Base-by-base conservation (phyloP, 35 echinoderm and acorn worm species). In the Ptychodera flava region DNA sequence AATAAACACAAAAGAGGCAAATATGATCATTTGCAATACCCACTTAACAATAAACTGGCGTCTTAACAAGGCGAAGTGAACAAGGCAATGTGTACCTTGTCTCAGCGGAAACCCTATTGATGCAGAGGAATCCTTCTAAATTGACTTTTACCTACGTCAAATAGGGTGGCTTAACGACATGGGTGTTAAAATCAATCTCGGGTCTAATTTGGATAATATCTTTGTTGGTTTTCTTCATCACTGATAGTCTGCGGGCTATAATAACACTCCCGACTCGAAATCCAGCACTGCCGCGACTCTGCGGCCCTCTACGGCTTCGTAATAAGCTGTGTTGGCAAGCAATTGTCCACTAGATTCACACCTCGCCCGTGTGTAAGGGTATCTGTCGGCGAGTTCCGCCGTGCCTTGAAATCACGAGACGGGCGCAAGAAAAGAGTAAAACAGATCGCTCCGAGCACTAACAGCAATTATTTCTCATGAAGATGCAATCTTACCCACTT, bases 151-250 rank as follows among this genome's bases (percentile, higher is more conserved):
- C 45, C 45, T 64, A 64, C 45, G 45, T 64, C 45, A 64, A 64
- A 64, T 64, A 22, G 45, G 45, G 45, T 12, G 45, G 22, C 45
- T 64, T 64, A 64, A 64, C 45, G 45, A 64, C 45, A 64, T 6
- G 45, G 45, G 45, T 64, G 45, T 64, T 64, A 64, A n/a, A 64
- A 64, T 64, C 45, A 64, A 64, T 64, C 45, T 64, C 45, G 22
- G 22, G 6, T 64, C 45, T 64, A 64, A 64, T 64, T 64, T 64
- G 45, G 6, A 64, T 22, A 64, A 64, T 64, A 64, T 64, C 45
- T 64, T 64, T 64, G 45, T 64, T 64, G 45, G 45, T 64, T 64
- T 64, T 64, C 45, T 64, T 64, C 45, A 64, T 64, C 45, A 64
- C 45, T 6, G 22, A 64, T 6, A 22, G 45, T 64, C 45, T 64